Base-by-base conservation (phyloP, 2,797 vertebrate genomes). In the Lates japonicus region DNA sequence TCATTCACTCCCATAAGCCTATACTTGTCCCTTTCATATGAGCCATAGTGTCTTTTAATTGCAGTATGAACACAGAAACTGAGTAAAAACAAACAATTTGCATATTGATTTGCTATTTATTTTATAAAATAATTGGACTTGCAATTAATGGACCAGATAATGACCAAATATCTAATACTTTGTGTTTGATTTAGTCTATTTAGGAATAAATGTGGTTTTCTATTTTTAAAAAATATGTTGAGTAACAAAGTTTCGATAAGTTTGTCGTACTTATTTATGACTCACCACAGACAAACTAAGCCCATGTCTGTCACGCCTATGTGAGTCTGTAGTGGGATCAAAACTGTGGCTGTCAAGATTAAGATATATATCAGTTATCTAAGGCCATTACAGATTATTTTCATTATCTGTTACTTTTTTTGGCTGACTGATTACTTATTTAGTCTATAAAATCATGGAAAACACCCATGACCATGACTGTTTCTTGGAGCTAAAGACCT, bases 1-100 rank as follows among this genome's bases (percentile, higher is more conserved):
- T 90, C 88, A 86, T 86, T 92, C 88, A 86, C 85, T 80, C 83
- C 83, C 81, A 88, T 81, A 75, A 85, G 82, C 87, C 83, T 63
- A 85, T 60, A 81, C 85, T 87, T 74, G 78, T 83, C 75, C 78
- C 67, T 78, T 89, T 92, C 74, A 90, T 58, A 76, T 14, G 33
- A 68, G 81, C 42, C 60, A 82, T 66, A 70, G 61, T 44, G 73
- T 75, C 44, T 16, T 68, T 65, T 74, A 79, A 81, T 69, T 76
- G 55, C 42, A 39, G 58, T 3, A 9, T 33, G 65, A 75, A 69
- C 48, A 82, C 52, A 68, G 29, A 68, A 82, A 82, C 35, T 3
- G 10, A 39, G 49, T n/a, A 55, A 73, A 87, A 83, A 59, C 35
- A 63, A 78, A 85, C 69, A 72, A 54, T 42, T 29, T 49, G 22